A percentile compares a stretch with the other conserved stretches of the same genome.
phyloP scores from a whole-genome alignment of 2,888 invertebrate species.

The Tetrapedia diversipes region DNA sequence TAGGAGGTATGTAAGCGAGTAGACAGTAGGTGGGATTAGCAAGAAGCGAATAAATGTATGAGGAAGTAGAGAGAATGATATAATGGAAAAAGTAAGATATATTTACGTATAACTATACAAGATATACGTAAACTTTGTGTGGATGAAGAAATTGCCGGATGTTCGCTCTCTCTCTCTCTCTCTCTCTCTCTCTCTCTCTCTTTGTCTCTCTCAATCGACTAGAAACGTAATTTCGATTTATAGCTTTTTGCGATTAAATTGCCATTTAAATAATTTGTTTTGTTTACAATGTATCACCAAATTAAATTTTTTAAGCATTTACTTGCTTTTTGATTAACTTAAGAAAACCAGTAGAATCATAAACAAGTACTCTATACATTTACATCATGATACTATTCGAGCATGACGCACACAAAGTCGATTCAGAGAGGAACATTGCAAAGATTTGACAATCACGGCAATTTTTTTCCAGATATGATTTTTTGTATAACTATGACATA shows the following conservation, averaged over 20 bases:
- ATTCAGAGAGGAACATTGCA: slow-evolving; percentile 58
- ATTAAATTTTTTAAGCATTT: slow-evolving; percentile 31
- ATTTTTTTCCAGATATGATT: slow-evolving; percentile 77
- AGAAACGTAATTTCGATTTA: not conserved
- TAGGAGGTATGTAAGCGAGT: slow-evolving; percentile 6
- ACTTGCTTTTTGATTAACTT: slow-evolving; percentile 41
- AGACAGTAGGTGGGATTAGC: slow-evolving; percentile 5
- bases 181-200: slow-evolving; percentile 34
- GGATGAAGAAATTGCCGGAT: slow-evolving; percentile 4
- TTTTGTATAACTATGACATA: slow-evolving; percentile 73
- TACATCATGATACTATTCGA: not conserved
- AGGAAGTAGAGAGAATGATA: not conserved
- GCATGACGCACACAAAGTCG: slow-evolving; percentile 35
- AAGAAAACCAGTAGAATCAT: not conserved
- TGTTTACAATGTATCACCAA: not conserved
- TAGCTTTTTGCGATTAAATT: slow-evolving; percentile 4
- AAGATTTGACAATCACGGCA: slow-evolving; percentile 77
- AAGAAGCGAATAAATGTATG: not conserved
- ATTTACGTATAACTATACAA: slow-evolving; percentile 29
- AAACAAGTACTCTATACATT: not conserved
- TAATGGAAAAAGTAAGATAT: slow-evolving; percentile 9
- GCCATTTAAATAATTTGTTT: not conserved
- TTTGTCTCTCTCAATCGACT: slow-evolving; percentile 57
- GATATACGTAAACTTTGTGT: not conserved
- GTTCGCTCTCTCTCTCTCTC: slow-evolving; percentile 28